These are phyloP conservation scores for Omphaloscelis lunosa DNA, from an alignment of 2,888 invertebrate genomes.

Conservation along the genomic window DNA sequence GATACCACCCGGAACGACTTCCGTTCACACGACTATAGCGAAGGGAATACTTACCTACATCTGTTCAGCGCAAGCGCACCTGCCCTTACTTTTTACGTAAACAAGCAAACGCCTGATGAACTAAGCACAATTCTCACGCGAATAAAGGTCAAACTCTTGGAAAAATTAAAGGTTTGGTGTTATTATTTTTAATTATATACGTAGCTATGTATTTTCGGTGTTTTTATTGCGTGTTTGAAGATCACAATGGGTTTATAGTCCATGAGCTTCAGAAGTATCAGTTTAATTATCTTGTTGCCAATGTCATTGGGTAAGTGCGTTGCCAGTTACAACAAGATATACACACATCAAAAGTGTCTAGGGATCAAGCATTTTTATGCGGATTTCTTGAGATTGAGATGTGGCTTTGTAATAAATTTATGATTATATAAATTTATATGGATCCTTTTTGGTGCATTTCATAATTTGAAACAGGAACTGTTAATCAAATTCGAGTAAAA, in stretches of 20 bases:
- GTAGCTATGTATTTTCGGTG: conserved; percentile 7
- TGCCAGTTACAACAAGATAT: background rate
- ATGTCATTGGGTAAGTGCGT: conserved; percentile 8
- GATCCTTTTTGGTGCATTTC: too few relatives aligned
- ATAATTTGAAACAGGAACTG: too few relatives aligned
- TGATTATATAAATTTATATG: too few relatives aligned
- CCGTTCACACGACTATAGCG: conserved; percentile 69
- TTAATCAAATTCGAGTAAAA: too few relatives aligned
- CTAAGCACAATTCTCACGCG: conserved; percentile 49
- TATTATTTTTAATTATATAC: conserved; percentile 50
- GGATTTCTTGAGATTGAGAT: too few relatives aligned
- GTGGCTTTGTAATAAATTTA: too few relatives aligned
- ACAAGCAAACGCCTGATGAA: conserved; percentile 47
- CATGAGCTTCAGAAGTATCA: conserved; percentile 4
- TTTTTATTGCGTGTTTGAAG: conserved; percentile 30
- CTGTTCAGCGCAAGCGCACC: conserved; percentile 44
- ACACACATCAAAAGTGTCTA: too few relatives aligned
- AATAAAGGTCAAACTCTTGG: conserved; percentile 40
- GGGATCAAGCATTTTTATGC: too few relatives aligned
- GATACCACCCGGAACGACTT: conserved; percentile 66
- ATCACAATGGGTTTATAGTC: conserved; percentile 18
- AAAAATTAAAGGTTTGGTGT: conserved; percentile 24
- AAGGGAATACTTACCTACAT: conserved; percentile 39
- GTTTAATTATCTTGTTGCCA: conserved; percentile 6
- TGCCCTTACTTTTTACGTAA: conserved; percentile 57